These are phyloP conservation scores for Ophion slaviceki DNA, from an alignment of 2,888 invertebrate species.

Conservation along the genomic window DNA sequence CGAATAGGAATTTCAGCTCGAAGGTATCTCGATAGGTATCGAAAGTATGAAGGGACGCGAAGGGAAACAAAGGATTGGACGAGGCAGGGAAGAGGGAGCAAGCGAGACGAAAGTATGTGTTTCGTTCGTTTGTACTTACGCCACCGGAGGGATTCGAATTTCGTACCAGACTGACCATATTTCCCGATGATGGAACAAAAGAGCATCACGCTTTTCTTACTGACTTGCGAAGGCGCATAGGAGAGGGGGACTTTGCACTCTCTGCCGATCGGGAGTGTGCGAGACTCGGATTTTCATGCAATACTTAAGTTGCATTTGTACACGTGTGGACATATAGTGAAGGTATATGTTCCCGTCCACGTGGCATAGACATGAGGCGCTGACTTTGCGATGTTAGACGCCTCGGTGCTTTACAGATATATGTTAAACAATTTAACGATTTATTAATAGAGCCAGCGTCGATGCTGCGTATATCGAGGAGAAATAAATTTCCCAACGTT, in stretches of 20 bases:
- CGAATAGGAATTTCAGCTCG: constrained; percentile 23
- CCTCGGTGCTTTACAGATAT: background rate
- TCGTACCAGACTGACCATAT: constrained; percentile 78
- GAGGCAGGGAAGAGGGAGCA: constrained; percentile 2
- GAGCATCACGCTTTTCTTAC: constrained; percentile 11
- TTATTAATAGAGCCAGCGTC: background rate
- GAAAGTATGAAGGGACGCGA: background rate
- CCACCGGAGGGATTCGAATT: constrained; percentile 74
- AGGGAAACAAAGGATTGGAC: constrained; percentile 4
- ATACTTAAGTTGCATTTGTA: background rate
- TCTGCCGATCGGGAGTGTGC: background rate
- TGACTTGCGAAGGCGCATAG: background rate
- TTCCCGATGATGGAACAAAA: constrained; percentile 54
- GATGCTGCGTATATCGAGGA: background rate
- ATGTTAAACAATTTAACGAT: constrained; percentile 4
- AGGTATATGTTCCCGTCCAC: background rate
- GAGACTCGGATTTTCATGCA: background rate
- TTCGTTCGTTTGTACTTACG: constrained; percentile 72
- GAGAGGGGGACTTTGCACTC: constrained; percentile 30
- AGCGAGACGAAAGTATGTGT: constrained; percentile 23
- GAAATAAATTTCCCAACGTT: background rate
- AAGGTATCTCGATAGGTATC: constrained; percentile 31
- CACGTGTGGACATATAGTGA: background rate
- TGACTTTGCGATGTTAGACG: background rate
- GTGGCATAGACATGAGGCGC: background rate